A percentile compares a stretch with the other conserved stretches of the same genome.
Evolutionary conservation across 1,140 invertebrate genomes (phyloP).

Genomic region (Fopius arisanus): DNA sequence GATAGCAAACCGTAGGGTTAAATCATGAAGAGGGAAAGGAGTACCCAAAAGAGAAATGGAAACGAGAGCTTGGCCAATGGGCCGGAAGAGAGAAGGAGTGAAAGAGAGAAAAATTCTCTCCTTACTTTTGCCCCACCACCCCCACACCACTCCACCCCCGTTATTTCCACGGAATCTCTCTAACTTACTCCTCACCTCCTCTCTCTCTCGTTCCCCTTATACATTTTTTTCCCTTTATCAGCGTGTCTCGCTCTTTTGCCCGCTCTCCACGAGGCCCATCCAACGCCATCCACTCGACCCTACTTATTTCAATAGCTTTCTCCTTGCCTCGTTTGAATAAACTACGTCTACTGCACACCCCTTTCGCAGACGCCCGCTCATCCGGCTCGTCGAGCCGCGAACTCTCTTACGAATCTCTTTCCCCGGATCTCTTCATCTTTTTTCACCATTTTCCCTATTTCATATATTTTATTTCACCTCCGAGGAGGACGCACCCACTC

Average conservation of each 20-base stretch:
- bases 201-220: neutral
- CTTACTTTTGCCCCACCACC: neutral
- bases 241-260: constrained; percentile 11
- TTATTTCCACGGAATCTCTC: neutral
- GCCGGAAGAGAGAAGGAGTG: constrained; percentile 31
- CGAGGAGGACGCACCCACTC: neutral
- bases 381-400: constrained; percentile 33
- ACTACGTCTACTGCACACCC: constrained; percentile 47
- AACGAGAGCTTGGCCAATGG: constrained; percentile 30
- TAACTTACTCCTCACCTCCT: constrained; percentile 12
- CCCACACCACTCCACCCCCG: neutral
- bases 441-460: constrained; percentile 6
- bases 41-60: constrained; percentile 10
- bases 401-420: constrained; percentile 25
- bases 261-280: constrained; percentile 14
- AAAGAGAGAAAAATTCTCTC: constrained; percentile 4
- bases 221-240: neutral
- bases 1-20: constrained; percentile 32
- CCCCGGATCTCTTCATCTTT: neutral
- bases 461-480: constrained; percentile 10
- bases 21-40: constrained; percentile 32
- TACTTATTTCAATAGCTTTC: constrained; percentile 37
- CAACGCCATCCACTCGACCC: constrained; percentile 30
- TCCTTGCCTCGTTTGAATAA: constrained; percentile 50
- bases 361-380: constrained; percentile 35